Conservation (phyloP, 2,113 vertebrate species). For the Eonycteris spelaea region DNA sequence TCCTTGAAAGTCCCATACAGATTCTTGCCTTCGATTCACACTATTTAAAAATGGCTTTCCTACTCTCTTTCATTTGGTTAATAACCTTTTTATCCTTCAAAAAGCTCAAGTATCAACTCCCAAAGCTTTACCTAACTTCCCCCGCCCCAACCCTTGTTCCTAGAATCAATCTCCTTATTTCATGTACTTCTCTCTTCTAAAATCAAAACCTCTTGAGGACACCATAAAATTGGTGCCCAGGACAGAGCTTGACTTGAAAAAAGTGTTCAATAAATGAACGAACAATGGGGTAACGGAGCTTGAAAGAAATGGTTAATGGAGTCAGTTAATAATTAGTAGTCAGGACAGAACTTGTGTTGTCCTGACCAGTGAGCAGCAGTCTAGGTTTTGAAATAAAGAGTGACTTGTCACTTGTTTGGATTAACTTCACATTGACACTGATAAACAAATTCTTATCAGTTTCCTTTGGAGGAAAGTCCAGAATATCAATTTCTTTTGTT, state of each 20-base stretch:
- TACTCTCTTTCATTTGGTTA: background rate
- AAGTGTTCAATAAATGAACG: background rate
- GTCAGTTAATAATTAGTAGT: background rate
- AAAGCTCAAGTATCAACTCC: background rate
- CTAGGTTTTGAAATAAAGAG: background rate
- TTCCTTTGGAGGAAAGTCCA: background rate
- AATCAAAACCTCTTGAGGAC: background rate
- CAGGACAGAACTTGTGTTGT: background rate
- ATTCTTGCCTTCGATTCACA: conserved; percentile 7
- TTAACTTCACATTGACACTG: background rate
- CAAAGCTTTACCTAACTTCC: background rate
- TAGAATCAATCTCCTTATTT: background rate
- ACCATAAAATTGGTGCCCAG: background rate
- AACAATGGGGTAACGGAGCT: background rate
- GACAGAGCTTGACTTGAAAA: background rate
- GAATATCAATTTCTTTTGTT: background rate
- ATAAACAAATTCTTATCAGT: background rate
- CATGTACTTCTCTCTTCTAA: background rate
- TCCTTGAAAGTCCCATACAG: background rate
- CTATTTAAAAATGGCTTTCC: background rate
- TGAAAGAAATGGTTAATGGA: background rate
- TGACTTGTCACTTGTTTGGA: background rate
- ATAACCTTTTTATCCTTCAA: background rate
- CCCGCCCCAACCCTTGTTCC: background rate
- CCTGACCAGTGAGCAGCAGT: background rate